Conservation (phyloP, 2,888 invertebrate genomes). For the Tipula vernalis region DNA sequence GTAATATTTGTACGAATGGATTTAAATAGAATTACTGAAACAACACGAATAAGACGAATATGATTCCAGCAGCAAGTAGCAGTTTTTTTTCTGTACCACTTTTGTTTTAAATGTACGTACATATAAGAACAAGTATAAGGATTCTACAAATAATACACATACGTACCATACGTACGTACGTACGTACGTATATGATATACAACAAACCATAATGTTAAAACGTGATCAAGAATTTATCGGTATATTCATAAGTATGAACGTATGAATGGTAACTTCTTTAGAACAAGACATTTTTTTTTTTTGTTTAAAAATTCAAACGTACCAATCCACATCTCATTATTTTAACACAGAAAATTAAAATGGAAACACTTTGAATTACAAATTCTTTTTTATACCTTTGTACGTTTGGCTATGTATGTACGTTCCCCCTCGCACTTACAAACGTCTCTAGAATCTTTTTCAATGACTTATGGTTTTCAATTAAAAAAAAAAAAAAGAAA, state of each 20-base stretch:
- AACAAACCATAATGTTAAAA: background rate
- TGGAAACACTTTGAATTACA: background rate
- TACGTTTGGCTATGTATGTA: background rate
- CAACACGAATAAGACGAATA: background rate
- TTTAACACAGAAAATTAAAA: background rate
- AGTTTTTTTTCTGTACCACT: background rate
- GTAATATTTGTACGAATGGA: background rate
- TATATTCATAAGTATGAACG: background rate
- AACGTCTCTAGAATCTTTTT: background rate
- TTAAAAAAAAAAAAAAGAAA: background rate
- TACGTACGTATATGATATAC: background rate
- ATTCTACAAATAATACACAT: background rate
- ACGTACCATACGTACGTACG: background rate
- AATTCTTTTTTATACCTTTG: background rate
- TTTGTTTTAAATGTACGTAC: background rate
- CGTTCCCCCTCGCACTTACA: background rate
- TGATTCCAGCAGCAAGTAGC: background rate
- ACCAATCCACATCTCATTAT: background rate
- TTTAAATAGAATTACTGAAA: background rate
- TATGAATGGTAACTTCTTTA: background rate
- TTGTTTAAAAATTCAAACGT: background rate
- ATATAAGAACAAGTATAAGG: background rate
- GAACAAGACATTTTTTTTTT: background rate
- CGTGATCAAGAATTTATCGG: conserved; percentile 4
- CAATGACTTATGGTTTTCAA: background rate